These are phyloP conservation scores for Channallabes apus DNA, from an alignment of 2,797 vertebrate genomes.

Conservation along the genomic window DNA sequence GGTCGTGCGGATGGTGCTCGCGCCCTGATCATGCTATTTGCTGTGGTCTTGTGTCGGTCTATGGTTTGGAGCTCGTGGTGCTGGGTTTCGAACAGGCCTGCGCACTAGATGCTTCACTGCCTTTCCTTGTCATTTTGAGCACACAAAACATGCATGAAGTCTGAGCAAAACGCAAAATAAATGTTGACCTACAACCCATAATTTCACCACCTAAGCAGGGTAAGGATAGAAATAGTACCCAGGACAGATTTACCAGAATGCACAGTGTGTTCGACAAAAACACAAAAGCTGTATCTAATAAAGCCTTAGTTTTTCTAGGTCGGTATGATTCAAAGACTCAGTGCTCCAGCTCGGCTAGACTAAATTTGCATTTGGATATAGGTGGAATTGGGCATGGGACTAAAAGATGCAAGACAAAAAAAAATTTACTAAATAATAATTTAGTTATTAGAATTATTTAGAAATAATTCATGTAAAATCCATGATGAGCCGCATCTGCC, in stretches of 20 bases:
- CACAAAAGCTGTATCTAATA: background rate
- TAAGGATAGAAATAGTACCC: constrained; percentile 26
- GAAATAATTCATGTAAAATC: background rate
- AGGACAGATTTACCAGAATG: constrained; percentile 31
- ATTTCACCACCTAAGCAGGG: constrained; percentile 39
- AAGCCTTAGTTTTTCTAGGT: constrained; percentile 5
- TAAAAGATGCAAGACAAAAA: background rate
- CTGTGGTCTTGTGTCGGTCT: constrained; percentile 80
- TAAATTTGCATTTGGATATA: background rate
- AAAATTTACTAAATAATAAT: background rate
- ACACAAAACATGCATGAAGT: constrained; percentile 34
- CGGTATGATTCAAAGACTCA: background rate
- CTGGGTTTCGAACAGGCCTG: constrained; percentile 67
- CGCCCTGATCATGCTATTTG: constrained; percentile 81
- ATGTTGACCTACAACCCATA: constrained; percentile 39
- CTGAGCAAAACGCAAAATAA: constrained; percentile 21
- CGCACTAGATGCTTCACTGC: constrained; percentile 67
- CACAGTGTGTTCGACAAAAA: constrained; percentile 13
- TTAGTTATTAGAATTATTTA: too few species aligned
- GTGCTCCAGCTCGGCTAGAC: background rate
- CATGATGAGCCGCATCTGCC: background rate
- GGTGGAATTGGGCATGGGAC: background rate
- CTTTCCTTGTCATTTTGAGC: constrained; percentile 45
- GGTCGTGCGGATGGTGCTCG: constrained; percentile 76
- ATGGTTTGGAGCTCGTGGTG: constrained; percentile 77